These are phyloP conservation scores for Bovichtus variegatus DNA, from an alignment of 2,797 vertebrate genomes.

Conservation along the genomic window DNA sequence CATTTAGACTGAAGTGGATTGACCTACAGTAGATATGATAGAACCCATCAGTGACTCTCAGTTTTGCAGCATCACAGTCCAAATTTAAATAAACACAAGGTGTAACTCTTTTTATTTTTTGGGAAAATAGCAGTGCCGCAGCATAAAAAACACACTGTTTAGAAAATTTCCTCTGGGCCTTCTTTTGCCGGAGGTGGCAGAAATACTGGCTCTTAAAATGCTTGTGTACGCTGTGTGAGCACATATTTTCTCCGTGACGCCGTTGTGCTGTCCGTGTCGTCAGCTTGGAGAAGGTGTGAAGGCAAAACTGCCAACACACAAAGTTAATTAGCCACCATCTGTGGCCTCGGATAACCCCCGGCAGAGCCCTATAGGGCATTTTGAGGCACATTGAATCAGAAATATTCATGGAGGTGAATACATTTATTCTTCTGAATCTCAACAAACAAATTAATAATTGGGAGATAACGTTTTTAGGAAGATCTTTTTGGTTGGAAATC, in stretches of 20 bases:
- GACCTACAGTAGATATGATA: not conserved
- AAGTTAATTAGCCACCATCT: slow-evolving; percentile 70
- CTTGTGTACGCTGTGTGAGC: slow-evolving; percentile 16
- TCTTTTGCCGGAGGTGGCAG: not conserved
- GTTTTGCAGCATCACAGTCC: slow-evolving; percentile 16
- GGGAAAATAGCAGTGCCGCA: not conserved
- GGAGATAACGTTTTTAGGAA: not conserved
- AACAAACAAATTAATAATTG: not conserved
- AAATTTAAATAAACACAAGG: slow-evolving; percentile 25
- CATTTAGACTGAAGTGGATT: not conserved
- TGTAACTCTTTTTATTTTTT: slow-evolving; percentile 28
- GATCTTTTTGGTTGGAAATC: slow-evolving; percentile 1
- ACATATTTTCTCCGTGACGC: slow-evolving; percentile 60
- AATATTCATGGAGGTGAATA: not conserved
- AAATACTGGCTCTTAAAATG: slow-evolving; percentile 37
- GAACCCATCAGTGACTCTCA: slow-evolving; percentile 6
- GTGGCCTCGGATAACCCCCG: slow-evolving; percentile 43
- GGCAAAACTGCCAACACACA: slow-evolving; percentile 56
- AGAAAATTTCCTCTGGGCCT: slow-evolving; percentile 23
- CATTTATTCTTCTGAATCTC: not conserved
- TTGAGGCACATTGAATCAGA: slow-evolving; percentile 2
- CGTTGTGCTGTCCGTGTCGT: slow-evolving; percentile 25
- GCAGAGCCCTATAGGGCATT: not conserved
- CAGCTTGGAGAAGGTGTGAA: slow-evolving; percentile 68
- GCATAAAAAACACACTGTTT: slow-evolving; percentile 15